Evolutionary conservation across 2,888 invertebrate species (phyloP), one percentile per base, ranked within the genome.

Genomic region (Ochlodes sylvanus): DNA sequence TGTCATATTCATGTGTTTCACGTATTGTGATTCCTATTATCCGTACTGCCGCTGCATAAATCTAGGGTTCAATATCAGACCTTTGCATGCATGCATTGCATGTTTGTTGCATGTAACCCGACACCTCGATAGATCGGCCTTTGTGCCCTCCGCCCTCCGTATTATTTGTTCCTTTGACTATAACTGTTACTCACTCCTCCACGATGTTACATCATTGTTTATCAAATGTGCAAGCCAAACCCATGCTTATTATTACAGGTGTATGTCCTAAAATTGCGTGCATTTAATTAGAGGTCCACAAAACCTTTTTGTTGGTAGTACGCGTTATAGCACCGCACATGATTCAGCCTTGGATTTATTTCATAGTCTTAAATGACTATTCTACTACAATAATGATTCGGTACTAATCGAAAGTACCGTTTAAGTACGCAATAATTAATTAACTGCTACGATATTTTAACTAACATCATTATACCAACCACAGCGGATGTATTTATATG

Each of bases 51-150:
- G 66, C 67, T 67, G 67, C 62, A 63, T 68, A 68, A 68, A 68
- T 68, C 62, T 68, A 63, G 57, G 63, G 68, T 68, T 72, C 70
- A 72, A 69, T 70, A 63, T 60, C 69, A 66, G 63, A 58, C 64
- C 69, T 69, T 69, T 68, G 70, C 70, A 70, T 69, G 67, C 70
- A 67, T 67, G 71, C 71, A 61, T 63, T 56, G 72, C 68, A 67
- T 67, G 67, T 67, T 67, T 68, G 57, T 69, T 69, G 61, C 69
- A 68, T 69, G 74, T 65, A 74, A 74, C 69, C 70, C 69, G 72
- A 74, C 74, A 74, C 72, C 68, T 70, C 69, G 65, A 70, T 70
- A 70, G 70, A 69, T 69, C 70, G 68, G 69, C 71, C 66, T 71
- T 72, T 72, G 72, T 72, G 69, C 68, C 69, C 70, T 72, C 69